Percentiles rank a stretch among this genome's conserved stretches.
Conservation (phyloP, 2,113 vertebrate species). For the Pluvianellus socialis region DNA sequence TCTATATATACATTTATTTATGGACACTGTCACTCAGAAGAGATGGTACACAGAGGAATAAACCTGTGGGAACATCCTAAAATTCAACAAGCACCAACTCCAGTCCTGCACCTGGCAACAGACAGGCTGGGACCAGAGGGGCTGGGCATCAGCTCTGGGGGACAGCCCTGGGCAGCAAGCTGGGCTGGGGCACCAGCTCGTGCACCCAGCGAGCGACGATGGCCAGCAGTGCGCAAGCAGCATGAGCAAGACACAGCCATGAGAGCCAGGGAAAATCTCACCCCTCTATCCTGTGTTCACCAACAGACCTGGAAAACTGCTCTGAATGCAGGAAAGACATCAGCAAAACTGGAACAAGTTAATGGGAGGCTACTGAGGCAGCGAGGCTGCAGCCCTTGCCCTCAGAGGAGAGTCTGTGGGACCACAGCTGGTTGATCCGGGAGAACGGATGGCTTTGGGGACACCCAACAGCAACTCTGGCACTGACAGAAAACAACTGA, state of each 20-base stretch:
- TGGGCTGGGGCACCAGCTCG: neutral
- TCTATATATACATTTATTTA: neutral
- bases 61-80: neutral
- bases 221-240: accelerated
- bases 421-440: neutral
- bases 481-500: neutral
- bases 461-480: neutral
- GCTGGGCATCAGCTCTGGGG: neutral
- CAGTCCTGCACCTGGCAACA: neutral
- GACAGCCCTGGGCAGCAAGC: neutral
- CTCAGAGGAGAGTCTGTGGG: neutral
- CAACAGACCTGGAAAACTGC: neutral
- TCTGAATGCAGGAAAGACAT: neutral
- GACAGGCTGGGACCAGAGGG: neutral
- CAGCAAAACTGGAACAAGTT: neutral
- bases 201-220: neutral
- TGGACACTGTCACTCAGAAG: neutral
- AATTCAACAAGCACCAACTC: neutral
- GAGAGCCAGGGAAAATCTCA: neutral
- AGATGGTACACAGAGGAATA: neutral
- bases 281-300: neutral
- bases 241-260: neutral
- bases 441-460: neutral
- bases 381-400: neutral
- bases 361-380: neutral